These are phyloP conservation scores for Anisognathus igniventris DNA, from an alignment of 2,797 vertebrate species.

Conservation along the genomic window DNA sequence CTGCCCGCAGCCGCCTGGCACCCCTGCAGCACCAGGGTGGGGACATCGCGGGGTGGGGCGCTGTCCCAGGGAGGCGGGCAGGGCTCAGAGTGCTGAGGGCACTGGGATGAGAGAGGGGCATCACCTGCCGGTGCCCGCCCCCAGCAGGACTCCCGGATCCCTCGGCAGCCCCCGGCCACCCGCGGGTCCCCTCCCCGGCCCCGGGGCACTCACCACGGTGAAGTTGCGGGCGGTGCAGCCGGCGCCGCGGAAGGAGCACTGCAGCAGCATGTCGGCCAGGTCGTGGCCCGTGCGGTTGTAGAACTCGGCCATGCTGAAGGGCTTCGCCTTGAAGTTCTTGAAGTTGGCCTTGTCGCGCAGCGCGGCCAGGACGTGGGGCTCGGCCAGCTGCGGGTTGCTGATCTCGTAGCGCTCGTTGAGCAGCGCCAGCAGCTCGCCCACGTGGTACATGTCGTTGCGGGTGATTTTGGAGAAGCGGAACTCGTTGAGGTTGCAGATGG, in stretches of 20 bases:
- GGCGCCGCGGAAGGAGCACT: constrained; percentile 85
- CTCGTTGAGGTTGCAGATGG: constrained; percentile 90
- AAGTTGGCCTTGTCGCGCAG: constrained; percentile 89
- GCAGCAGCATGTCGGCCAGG: constrained; percentile 86
- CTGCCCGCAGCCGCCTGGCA: not conserved
- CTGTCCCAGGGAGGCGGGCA: not conserved
- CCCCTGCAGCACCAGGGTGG: accelerated
- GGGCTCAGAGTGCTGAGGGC: accelerated
- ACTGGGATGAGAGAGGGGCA: not conserved
- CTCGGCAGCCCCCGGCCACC: not conserved
- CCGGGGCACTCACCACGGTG: constrained; percentile 80
- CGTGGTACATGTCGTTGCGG: constrained; percentile 88
- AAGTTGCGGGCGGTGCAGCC: constrained; percentile 82
- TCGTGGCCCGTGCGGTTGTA: constrained; percentile 89
- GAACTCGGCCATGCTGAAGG: constrained; percentile 91
- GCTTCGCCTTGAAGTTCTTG: constrained; percentile 85
- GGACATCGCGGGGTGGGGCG: not conserved
- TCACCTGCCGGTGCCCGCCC: not conserved
- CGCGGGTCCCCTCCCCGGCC: not conserved
- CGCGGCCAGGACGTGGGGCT: constrained; percentile 81
- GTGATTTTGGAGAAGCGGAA: constrained; percentile 88
- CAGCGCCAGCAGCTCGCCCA: constrained; percentile 84
- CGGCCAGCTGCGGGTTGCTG: constrained; percentile 82
- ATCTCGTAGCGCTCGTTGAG: constrained; percentile 86
- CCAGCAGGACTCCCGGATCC: accelerated